A percentile compares a stretch with the other conserved stretches of the same genome.
Conservation (phyloP, 2,797 vertebrate genomes). For the Molossus alvarezi region DNA sequence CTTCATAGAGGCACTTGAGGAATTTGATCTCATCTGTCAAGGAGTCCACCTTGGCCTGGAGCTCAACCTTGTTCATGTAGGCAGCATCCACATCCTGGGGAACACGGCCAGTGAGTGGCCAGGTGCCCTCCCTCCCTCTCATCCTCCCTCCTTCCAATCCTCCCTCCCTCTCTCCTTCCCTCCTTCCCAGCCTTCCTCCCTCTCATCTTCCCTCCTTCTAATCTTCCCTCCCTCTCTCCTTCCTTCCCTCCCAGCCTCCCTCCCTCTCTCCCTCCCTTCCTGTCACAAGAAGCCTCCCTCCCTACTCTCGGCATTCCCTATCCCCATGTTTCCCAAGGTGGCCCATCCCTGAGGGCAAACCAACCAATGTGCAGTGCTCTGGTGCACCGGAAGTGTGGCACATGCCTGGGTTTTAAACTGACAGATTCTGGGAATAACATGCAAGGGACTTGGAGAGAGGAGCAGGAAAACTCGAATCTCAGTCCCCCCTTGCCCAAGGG, state of each 20-base stretch:
- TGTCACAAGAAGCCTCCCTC: not conserved
- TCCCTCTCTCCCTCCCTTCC: too few species aligned
- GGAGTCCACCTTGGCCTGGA: conserved; percentile 93
- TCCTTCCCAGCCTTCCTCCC: not conserved
- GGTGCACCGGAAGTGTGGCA: accelerated
- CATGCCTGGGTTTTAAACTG: not conserved
- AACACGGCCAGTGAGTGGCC: not conserved
- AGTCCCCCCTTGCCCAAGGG: not conserved
- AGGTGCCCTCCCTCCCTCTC: not conserved
- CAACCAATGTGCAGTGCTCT: not conserved
- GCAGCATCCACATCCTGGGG: conserved; percentile 94
- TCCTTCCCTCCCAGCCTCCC: too few species aligned
- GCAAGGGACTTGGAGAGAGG: not conserved
- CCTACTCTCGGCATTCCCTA: not conserved
- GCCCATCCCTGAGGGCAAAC: not conserved
- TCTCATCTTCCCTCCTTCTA: not conserved
- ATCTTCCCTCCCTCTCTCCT: too few species aligned
- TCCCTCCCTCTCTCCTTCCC: too few species aligned
- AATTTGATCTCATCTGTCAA: conserved; percentile 95
- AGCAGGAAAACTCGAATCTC: not conserved
- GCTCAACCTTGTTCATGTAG: conserved; percentile 95
- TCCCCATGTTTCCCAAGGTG: not conserved
- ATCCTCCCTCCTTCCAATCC: not conserved
- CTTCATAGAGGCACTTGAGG: conserved; percentile 94
- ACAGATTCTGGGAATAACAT: not conserved